These are phyloP conservation scores for Sinosuthora webbiana DNA, from an alignment of 2,113 vertebrate genomes.

Conservation along the genomic window DNA sequence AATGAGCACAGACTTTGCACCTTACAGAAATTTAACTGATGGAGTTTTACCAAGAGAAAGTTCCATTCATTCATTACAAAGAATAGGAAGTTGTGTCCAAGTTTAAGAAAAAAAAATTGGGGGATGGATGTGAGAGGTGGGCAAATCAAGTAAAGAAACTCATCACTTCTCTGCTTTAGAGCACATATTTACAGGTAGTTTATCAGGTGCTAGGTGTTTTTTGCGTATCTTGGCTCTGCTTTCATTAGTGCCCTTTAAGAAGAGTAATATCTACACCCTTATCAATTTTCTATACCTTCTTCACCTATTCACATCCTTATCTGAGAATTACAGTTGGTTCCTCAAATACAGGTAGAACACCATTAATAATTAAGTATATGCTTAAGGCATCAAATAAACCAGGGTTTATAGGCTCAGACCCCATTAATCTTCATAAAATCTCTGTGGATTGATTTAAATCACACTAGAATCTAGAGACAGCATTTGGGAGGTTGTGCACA, in stretches of 20 bases:
- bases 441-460: background rate
- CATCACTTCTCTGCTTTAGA: background rate
- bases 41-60: background rate
- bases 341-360: background rate
- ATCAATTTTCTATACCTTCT: accelerated
- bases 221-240: too few species aligned
- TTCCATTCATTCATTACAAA: background rate
- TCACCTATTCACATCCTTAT: background rate
- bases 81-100: background rate
- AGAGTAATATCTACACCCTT: background rate
- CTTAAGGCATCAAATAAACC: background rate
- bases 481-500: background rate
- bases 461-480: accelerated
- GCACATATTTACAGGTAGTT: background rate
- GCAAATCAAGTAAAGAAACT: background rate
- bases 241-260: too few species aligned
- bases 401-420: background rate
- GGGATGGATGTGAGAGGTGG: accelerated
- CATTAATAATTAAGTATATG: background rate
- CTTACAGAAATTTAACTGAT: background rate
- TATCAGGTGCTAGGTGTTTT: background rate
- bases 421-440: background rate
- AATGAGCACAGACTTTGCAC: accelerated
- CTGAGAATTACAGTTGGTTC: background rate
- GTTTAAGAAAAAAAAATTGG: background rate